These are phyloP conservation scores for Enteromius paludinosus DNA, from an alignment of 2,797 vertebrate species.

Conservation along the genomic window DNA sequence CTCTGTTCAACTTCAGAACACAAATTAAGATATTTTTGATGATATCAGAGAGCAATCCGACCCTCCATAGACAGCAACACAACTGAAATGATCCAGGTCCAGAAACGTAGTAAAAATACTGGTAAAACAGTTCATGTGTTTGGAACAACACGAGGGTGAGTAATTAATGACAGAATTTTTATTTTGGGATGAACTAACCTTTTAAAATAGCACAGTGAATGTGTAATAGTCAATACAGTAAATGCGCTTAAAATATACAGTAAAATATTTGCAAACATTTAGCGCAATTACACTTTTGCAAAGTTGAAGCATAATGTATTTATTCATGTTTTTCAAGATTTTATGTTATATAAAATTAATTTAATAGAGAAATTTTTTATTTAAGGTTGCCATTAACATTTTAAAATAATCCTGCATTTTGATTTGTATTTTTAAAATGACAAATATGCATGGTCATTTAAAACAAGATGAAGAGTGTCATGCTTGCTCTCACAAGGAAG, in stretches of 20 bases:
- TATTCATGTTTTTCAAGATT: background rate
- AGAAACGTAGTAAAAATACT: too few species aligned
- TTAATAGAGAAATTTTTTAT: background rate
- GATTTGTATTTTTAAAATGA: background rate
- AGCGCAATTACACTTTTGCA: background rate
- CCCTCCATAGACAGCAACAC: too few species aligned
- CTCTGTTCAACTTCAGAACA: too few species aligned
- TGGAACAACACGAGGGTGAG: too few species aligned
- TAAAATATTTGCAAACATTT: background rate
- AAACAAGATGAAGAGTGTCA: background rate
- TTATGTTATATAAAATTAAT: background rate
- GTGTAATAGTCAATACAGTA: background rate
- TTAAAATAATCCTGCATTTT: background rate
- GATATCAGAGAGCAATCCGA: too few species aligned
- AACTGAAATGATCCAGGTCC: too few species aligned
- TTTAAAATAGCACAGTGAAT: background rate
- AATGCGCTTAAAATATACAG: background rate
- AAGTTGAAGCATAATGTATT: background rate
- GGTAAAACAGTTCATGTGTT: too few species aligned
- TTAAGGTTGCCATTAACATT: background rate
- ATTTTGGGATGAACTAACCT: too few species aligned
- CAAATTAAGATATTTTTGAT: too few species aligned
- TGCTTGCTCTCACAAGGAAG: too few species aligned
- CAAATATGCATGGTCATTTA: background rate
- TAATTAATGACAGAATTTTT: too few species aligned